Evolutionary conservation across 2,888 invertebrate genomes (phyloP).

Genomic region (Tetanocera ferruginea): DNA sequence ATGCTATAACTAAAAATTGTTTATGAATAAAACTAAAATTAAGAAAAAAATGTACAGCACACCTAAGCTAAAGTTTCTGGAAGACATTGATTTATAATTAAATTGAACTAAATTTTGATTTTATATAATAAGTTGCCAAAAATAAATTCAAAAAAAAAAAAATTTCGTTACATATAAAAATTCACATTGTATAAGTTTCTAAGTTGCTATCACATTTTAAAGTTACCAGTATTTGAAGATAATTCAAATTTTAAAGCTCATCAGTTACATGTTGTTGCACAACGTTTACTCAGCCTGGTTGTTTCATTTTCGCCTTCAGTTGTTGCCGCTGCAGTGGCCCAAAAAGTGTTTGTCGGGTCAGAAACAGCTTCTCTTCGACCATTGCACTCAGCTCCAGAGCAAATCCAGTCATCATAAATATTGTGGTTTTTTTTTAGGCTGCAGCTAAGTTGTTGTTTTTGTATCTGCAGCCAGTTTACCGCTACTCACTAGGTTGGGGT

Average conservation of each 20-base stretch:
- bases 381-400: not conserved
- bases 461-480: not conserved
- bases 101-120: constrained; percentile 3
- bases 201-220: constrained; percentile 26
- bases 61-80: not conserved
- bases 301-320: not conserved
- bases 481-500: constrained; percentile 26
- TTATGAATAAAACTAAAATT: not conserved
- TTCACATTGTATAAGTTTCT: constrained; percentile 3
- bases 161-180: constrained; percentile 14
- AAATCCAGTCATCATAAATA: not conserved
- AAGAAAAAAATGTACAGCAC: not conserved
- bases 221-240: not conserved
- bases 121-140: not conserved
- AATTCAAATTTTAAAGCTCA: constrained; percentile 20
- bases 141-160: not conserved
- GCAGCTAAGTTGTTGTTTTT: not conserved
- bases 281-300: not conserved
- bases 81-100: constrained; percentile 17
- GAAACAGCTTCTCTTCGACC: constrained; percentile 46
- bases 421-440: not conserved
- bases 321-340: constrained; percentile 23
- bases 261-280: not conserved
- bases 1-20: not conserved
- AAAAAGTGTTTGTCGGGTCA: constrained; percentile 44